Conservation (phyloP, 1,140 invertebrate genomes). For the Drosophila oshimai region DNA sequence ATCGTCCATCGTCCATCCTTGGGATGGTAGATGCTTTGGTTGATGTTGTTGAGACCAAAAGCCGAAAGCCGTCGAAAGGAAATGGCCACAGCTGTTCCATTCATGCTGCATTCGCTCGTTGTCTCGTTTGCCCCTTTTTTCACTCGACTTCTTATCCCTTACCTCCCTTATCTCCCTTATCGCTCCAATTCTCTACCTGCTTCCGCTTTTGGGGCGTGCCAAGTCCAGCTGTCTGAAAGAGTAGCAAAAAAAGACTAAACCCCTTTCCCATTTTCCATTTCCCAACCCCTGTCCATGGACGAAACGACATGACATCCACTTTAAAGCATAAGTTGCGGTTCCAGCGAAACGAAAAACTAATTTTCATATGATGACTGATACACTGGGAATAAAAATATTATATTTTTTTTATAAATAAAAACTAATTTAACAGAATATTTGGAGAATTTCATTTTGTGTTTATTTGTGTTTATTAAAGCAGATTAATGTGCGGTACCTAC, state of each 20-base stretch:
- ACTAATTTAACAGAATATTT: too few relatives aligned
- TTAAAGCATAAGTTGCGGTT: conserved; percentile 77
- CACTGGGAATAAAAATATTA: not conserved
- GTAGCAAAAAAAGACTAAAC: conserved; percentile 1
- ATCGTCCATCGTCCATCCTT: not conserved
- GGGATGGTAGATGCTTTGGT: conserved; percentile 4
- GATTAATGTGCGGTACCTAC: too few relatives aligned
- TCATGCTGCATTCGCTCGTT: conserved; percentile 53
- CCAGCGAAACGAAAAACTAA: conserved; percentile 53
- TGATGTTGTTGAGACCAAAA: conserved; percentile 27
- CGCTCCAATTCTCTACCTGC: not conserved
- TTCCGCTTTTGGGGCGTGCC: conserved; percentile 32
- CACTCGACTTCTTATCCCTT: not conserved
- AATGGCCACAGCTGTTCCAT: conserved; percentile 77
- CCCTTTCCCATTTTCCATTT: not conserved
- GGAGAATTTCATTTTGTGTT: too few relatives aligned
- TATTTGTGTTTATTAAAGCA: too few relatives aligned
- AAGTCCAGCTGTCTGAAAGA: conserved; percentile 31
- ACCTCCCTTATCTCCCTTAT: not conserved
- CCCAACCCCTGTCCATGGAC: not conserved
- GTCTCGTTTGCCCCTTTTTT: conserved; percentile 37
- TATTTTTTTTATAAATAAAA: too few relatives aligned
- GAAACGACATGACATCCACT: conserved; percentile 52
- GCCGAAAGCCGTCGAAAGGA: conserved; percentile 56
- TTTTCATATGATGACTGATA: conserved; percentile 10